phyloP scores from a whole-genome alignment of 2,113 vertebrate genomes.

The Talpa occidentalis region DNA sequence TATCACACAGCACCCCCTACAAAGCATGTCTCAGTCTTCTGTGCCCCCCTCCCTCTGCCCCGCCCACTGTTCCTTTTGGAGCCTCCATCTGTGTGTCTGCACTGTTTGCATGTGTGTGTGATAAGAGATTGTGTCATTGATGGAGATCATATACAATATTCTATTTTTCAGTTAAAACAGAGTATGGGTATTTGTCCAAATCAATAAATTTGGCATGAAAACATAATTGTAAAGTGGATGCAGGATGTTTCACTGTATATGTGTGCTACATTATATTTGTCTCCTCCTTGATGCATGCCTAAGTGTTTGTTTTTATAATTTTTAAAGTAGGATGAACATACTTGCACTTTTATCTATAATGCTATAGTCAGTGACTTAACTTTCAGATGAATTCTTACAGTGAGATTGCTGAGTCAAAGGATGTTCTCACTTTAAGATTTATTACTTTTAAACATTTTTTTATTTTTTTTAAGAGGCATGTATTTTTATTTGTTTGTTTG shows the following conservation, averaged over 20 bases:
- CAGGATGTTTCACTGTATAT: neutral
- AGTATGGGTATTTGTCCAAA: neutral
- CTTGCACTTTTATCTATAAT: neutral
- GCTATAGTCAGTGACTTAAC: neutral
- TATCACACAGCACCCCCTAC: too few species aligned
- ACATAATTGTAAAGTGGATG: neutral
- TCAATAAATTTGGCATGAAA: slow-evolving; percentile 28
- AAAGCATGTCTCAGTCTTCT: too few species aligned
- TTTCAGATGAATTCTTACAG: neutral
- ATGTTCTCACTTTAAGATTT: neutral
- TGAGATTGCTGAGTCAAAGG: neutral
- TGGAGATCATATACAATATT: neutral
- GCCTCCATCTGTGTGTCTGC: neutral
- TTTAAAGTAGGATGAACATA: neutral
- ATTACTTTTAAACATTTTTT: neutral
- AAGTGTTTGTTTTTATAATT: neutral
- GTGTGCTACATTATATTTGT: neutral
- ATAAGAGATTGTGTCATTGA: neutral
- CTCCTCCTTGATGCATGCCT: neutral
- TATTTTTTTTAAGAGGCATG: too few species aligned
- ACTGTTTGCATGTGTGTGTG: neutral
- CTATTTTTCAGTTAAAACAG: neutral
- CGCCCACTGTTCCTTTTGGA: too few species aligned
- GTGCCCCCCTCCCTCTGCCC: too few species aligned
- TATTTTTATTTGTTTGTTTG: too few species aligned